Evolutionary conservation across 2,888 invertebrate genomes (phyloP), one percentile per base, ranked within the genome.

Genomic region (Apotomis capreana): DNA sequence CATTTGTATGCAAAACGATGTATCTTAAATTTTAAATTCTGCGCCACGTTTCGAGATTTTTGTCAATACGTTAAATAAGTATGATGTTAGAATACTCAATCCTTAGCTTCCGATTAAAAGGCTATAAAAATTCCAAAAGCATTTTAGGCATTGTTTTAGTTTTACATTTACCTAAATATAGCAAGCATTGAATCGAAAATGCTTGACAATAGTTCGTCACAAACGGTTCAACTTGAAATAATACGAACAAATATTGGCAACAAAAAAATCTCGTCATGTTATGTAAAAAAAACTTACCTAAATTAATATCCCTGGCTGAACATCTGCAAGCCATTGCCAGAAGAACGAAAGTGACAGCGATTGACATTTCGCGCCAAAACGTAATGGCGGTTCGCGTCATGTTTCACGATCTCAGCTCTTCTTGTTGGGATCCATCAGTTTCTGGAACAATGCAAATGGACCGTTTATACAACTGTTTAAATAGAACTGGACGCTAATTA

Each of bases 381-480:
- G 84, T 84, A 86, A 87, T 87, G 80, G 82, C 83, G 83, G 77
- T 74, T 63, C 83, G 87, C 84, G 81, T 89, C 91, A 92, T 92
- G 82, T 88, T 90, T 84, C 88, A 81, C 80, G 80, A 84, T 79
- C 82, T 89, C 87, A 89, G 83, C 87, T 88, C 60, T 83, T 88
- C 84, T 85, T 89, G 81, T 86, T 86, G 78, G 87, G 89, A 91
- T 90, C 92, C 92, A 92, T 92, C 89, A 89, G 91, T 82, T 86
- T 87, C 92, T 92, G 90, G 71, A 92, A 92, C 89, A 91, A 92
- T 68, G 54, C 63, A 72, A 72, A 72, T 46, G 63, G n/a, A 59
- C 67, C 51, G 61, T 68, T 71, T 62, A 71, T 26, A 49, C 46
- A 15, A 6, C n/a, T 57, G 51, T 55, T 55, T 57, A 67, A 67